Evolutionary conservation across 2,888 invertebrate genomes (phyloP), one percentile per base, ranked within the genome.

Genomic region (Liopterus haemorrhoidalis): DNA sequence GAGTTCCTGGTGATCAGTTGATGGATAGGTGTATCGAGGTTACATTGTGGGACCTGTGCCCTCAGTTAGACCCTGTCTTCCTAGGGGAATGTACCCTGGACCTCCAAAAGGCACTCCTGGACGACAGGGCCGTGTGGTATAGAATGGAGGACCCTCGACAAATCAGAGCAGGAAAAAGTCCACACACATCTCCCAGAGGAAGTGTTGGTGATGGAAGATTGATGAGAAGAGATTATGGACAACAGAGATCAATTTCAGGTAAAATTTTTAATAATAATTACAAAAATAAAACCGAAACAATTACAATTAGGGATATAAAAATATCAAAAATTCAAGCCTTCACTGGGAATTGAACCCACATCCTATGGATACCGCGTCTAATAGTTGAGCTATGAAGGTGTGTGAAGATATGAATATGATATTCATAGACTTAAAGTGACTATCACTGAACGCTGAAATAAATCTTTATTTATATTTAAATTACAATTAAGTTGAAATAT

Each of bases 41-140:
- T 12, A 89, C 89, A 11, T 72, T 93, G 9, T 93, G 91, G 91
- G 91, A 91, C 63, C 76, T 84, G 52, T 82, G 82, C 55, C 86
- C 88, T 0, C 85, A 87, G 55, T 82, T 84, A 41, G 89, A 89
- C 55, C 85, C 84, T 43, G 79, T 84, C 39, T 85, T 88, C 54
- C 74, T 90, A 16, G 89, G 86, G 61, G 85, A 86, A 65, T 85
- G 85, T 67, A 81, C 78, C 33, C 81, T 88, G 58, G 86, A 89
- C 56, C 69, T 89, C 47, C 81, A 82, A 58, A 86, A 87, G 65
- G 90, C 89, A 2, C 86, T 89, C 60, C 76, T 91, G 19, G 87
- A 89, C 59, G 90, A 91, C 65, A 81, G 88, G 45, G 87, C 91
- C 0, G 82, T 88, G 33, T 93, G 92, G 91, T 93, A 90, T 70